These are phyloP conservation scores for Trichonephila clavata DNA, from an alignment of 1,140 invertebrate species.

Conservation along the genomic window DNA sequence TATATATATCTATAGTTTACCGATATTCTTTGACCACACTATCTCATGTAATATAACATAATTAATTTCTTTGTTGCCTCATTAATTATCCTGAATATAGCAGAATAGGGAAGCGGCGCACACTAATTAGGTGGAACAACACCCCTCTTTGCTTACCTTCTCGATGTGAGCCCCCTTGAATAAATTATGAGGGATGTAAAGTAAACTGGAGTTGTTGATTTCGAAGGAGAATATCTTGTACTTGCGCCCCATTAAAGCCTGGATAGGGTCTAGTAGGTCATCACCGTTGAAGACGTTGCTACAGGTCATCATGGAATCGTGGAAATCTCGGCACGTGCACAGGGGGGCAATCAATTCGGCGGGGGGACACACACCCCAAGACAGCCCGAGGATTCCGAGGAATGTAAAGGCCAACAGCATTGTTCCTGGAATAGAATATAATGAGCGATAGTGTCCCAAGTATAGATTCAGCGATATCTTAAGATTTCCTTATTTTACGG, in stretches of 20 bases:
- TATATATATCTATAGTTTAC: too few relatives aligned
- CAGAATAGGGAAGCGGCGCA: too few relatives aligned
- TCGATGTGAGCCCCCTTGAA: background rate
- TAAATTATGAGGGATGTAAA: constrained; percentile 1
- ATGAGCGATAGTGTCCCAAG: too few relatives aligned
- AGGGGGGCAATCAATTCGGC: background rate
- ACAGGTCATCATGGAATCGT: constrained; percentile 21
- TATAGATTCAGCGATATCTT: too few relatives aligned
- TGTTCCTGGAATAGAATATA: background rate
- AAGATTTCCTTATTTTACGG: too few relatives aligned
- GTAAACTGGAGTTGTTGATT: constrained; percentile 11
- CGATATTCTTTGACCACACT: too few relatives aligned
- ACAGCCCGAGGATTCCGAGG: background rate
- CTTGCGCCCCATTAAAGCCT: background rate
- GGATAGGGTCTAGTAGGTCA: background rate
- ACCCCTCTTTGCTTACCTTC: background rate
- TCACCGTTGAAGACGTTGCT: background rate
- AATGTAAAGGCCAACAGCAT: background rate
- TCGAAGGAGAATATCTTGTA: background rate
- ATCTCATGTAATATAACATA: too few relatives aligned
- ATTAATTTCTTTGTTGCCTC: too few relatives aligned
- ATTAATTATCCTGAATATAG: too few relatives aligned
- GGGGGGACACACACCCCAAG: background rate
- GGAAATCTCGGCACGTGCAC: background rate
- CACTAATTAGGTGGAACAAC: too few relatives aligned